Evolutionary conservation across 2,888 invertebrate species (phyloP).

Genomic region (Baronia brevicornis): DNA sequence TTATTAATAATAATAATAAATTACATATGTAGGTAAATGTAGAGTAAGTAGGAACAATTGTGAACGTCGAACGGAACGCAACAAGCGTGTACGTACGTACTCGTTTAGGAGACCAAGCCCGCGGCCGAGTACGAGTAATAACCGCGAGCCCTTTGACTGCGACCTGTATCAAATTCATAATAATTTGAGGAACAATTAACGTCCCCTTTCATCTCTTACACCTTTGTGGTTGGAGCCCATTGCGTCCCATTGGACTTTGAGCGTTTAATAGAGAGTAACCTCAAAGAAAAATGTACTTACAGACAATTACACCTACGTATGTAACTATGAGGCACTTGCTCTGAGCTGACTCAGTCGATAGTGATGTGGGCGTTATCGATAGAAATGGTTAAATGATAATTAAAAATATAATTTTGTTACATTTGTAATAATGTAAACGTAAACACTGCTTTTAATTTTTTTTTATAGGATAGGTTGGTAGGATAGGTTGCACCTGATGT

Average conservation of each 20-base stretch:
- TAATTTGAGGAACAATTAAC: conserved; percentile 72
- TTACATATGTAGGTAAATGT: no score
- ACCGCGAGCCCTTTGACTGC: conserved; percentile 47
- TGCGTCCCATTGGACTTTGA: conserved; percentile 69
- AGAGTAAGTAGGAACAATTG: neutral
- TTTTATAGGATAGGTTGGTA: no score
- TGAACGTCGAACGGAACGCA: conserved; percentile 10
- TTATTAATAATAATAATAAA: no score
- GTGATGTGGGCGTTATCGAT: conserved; percentile 33
- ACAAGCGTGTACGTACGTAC: conserved; percentile 12
- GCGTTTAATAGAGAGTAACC: conserved; percentile 73
- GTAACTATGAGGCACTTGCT: conserved; percentile 65
- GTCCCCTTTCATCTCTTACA: conserved; percentile 54
- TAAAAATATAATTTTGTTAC: neutral
- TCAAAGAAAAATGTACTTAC: conserved; percentile 75
- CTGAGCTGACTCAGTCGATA: conserved; percentile 59
- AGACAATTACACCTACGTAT: conserved; percentile 72
- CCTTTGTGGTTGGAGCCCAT: conserved; percentile 60
- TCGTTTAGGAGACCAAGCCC: conserved; percentile 9
- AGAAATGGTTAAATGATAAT: conserved; percentile 1
- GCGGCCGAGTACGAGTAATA: no score
- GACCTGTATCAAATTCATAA: conserved; percentile 57
- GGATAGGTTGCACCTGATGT: no score
- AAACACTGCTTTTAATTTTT: no score
- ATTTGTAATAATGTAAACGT: neutral